Evolutionary conservation across 2,888 invertebrate species (phyloP).

Genomic region (Ormyrus labotus): DNA sequence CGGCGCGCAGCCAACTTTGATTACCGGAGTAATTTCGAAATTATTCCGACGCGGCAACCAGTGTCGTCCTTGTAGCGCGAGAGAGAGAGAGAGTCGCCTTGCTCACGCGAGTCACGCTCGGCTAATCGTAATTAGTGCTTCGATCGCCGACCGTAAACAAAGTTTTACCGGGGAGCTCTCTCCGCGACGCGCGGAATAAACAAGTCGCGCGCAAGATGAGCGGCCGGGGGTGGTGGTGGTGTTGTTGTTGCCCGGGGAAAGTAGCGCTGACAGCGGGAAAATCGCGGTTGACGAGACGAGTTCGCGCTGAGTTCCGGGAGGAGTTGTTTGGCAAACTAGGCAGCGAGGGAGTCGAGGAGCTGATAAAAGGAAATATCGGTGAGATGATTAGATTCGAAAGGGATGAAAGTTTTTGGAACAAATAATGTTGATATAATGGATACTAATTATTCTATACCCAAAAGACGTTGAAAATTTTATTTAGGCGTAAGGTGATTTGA

Average conservation of each 20-base stretch:
- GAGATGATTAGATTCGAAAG: too few relatives aligned
- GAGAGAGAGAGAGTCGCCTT: not conserved
- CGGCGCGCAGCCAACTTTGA: constrained; percentile 16
- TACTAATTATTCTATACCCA: too few relatives aligned
- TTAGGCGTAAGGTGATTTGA: too few relatives aligned
- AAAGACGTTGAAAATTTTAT: too few relatives aligned
- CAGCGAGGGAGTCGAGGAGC: not conserved
- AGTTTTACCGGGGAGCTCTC: constrained; percentile 34
- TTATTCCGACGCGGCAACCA: constrained; percentile 18
- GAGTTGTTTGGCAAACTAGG: not conserved
- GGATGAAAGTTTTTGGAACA: too few relatives aligned
- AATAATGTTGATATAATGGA: too few relatives aligned
- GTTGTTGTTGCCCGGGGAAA: too few relatives aligned
- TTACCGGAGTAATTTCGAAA: constrained; percentile 39
- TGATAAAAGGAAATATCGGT: not conserved
- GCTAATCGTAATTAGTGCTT: constrained; percentile 56
- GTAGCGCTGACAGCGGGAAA: not conserved
- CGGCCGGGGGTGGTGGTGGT: too few relatives aligned
- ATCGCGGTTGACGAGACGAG: not conserved
- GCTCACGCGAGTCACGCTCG: constrained; percentile 54
- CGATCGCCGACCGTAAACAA: constrained; percentile 52
- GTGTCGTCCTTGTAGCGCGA: not conserved
- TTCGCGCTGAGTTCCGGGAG: not conserved
- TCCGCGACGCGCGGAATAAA: constrained; percentile 42
- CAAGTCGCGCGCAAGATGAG: constrained; percentile 22